These are phyloP conservation scores for Taenioides sp. DNA, from an alignment of 2,797 vertebrate species.

Conservation along the genomic window DNA sequence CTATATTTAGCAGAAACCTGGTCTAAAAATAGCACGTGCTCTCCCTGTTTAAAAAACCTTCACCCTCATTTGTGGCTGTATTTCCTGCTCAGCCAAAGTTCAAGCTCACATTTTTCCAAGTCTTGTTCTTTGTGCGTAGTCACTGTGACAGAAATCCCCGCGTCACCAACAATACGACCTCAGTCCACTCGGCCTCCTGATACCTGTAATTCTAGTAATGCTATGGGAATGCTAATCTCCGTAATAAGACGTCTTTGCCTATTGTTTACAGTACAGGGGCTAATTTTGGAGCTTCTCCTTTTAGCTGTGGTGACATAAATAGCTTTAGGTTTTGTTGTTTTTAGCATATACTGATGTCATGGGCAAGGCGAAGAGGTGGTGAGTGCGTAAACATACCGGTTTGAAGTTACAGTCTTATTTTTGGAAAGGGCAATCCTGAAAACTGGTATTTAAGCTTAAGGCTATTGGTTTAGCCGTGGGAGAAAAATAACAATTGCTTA, in stretches of 20 bases:
- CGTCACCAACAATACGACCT: slow-evolving; percentile 67
- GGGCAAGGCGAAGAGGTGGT: slow-evolving; percentile 35
- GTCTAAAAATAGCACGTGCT: slow-evolving; percentile 21
- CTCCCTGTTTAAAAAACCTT: slow-evolving; percentile 36
- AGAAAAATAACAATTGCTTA: slow-evolving; percentile 1
- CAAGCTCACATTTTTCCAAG: slow-evolving; percentile 44
- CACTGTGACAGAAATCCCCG: slow-evolving; percentile 63
- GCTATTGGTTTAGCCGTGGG: neutral
- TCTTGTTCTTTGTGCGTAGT: slow-evolving; percentile 54
- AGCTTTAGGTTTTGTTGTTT: slow-evolving; percentile 61
- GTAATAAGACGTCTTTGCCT: slow-evolving; percentile 52
- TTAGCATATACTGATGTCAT: slow-evolving; percentile 55
- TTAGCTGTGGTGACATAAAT: slow-evolving; percentile 59
- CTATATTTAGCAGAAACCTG: slow-evolving; percentile 42
- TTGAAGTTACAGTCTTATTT: slow-evolving; percentile 42
- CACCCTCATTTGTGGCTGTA: slow-evolving; percentile 38
- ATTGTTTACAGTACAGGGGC: slow-evolving; percentile 64
- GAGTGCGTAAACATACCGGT: slow-evolving; percentile 44
- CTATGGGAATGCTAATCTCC: slow-evolving; percentile 33
- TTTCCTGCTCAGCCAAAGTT: slow-evolving; percentile 58
- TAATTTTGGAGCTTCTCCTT: slow-evolving; percentile 71
- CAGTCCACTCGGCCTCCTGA: slow-evolving; percentile 39
- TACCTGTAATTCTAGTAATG: slow-evolving; percentile 57
- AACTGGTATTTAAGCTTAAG: slow-evolving; percentile 35
- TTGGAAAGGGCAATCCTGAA: slow-evolving; percentile 41